Evolutionary conservation across 1,140 invertebrate genomes (phyloP).

Genomic region (Paramacrobiotus metropolitanus): DNA sequence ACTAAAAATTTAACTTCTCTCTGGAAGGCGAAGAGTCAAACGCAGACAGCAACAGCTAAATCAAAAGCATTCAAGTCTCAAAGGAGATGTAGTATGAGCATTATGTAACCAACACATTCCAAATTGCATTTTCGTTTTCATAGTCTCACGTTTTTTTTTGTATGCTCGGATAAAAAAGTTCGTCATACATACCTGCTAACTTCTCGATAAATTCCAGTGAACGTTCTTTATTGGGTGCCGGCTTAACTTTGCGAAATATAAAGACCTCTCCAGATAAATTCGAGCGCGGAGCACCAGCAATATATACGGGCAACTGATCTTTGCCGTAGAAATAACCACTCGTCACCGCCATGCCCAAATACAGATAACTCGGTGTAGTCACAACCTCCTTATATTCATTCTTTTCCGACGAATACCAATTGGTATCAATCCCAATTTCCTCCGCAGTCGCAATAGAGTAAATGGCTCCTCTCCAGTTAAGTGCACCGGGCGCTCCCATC

Average conservation of each 20-base stretch:
- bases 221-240: slow-evolving; percentile 5
- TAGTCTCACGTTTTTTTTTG: no score
- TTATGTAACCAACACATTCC: no score
- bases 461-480: slow-evolving; percentile 27
- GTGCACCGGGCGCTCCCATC: slow-evolving; percentile 34
- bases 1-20: no score
- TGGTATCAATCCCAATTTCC: slow-evolving; percentile 6
- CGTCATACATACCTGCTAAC: not conserved
- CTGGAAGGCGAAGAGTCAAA: no score
- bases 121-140: no score
- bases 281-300: slow-evolving; percentile 56
- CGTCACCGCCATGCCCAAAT: slow-evolving; percentile 29
- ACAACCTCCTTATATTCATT: not conserved
- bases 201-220: slow-evolving; percentile 3
- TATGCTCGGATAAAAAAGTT: no score
- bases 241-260: slow-evolving; percentile 10
- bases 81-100: no score
- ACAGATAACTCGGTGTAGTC: slow-evolving; percentile 1
- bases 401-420: slow-evolving; percentile 5
- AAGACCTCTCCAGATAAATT: slow-evolving; percentile 39
- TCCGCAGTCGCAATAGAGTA: slow-evolving; percentile 6
- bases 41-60: no score
- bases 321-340: slow-evolving; percentile 40
- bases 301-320: slow-evolving; percentile 35
- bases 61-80: no score